A percentile compares a stretch with the other conserved stretches of the same genome.
phyloP scores from a whole-genome alignment of 2,113 vertebrate genomes.

The Amblyornis subalaris region DNA sequence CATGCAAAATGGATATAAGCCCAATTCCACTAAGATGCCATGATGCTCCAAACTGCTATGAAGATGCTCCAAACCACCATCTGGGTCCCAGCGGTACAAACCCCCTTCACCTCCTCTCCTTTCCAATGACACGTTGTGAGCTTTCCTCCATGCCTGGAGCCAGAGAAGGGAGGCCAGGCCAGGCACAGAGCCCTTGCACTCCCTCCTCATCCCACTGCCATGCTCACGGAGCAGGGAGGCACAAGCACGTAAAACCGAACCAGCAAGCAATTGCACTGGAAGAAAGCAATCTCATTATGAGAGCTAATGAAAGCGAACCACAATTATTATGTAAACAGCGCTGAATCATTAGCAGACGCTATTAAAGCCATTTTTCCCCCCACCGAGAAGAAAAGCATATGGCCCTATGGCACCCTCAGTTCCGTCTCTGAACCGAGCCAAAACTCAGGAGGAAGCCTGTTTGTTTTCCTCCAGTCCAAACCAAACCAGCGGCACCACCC shows the following conservation, averaged over 20 bases:
- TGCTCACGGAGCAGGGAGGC: background rate
- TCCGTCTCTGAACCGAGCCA: background rate
- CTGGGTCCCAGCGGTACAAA: fast-evolving
- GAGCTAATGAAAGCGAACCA: constrained; percentile 17
- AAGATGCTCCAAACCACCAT: background rate
- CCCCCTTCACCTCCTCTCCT: background rate
- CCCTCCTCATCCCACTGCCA: background rate
- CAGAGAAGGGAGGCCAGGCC: background rate
- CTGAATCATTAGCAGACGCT: background rate
- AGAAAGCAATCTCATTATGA: constrained; percentile 31
- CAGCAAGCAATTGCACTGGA: background rate
- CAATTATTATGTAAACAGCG: constrained; percentile 19
- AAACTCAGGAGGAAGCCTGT: background rate
- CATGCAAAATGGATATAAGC: background rate
- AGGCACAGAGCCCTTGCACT: background rate
- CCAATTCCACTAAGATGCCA: fast-evolving
- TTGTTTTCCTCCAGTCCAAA: background rate
- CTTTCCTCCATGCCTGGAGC: background rate
- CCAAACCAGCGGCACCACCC: background rate
- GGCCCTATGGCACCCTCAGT: background rate
- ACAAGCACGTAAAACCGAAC: background rate
- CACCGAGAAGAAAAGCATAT: background rate
- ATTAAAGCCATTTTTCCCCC: background rate
- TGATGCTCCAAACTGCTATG: background rate
- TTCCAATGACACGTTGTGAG: background rate